Evolutionary conservation across 2,113 vertebrate genomes (phyloP).

Genomic region (Mormyrus iriodes): DNA sequence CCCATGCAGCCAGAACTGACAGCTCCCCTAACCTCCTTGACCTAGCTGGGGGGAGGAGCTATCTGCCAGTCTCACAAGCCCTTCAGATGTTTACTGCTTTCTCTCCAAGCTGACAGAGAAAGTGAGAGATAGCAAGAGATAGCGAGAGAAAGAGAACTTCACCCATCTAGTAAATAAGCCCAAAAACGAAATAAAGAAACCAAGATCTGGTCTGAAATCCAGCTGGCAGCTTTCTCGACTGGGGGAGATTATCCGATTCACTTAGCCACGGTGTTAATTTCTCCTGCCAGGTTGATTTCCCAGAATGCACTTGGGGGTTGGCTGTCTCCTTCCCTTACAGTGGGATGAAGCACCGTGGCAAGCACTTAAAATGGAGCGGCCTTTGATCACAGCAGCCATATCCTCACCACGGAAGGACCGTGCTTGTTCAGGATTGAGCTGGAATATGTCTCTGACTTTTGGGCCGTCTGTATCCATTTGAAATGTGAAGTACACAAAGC

Average conservation of each 20-base stretch:
- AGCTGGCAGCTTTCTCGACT: constrained; percentile 36
- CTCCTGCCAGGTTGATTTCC: constrained; percentile 57
- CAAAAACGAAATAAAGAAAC: constrained; percentile 38
- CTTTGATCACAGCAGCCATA: constrained; percentile 10
- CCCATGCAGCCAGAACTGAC: background rate
- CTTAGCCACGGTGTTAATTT: constrained; percentile 46
- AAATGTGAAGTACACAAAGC: background rate
- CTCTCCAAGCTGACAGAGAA: constrained; percentile 27
- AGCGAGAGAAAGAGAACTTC: constrained; percentile 29
- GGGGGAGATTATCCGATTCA: constrained; percentile 55
- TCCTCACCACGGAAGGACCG: background rate
- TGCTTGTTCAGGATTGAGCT: background rate
- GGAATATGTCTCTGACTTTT: background rate
- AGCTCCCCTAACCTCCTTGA: background rate
- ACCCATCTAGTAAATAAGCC: constrained; percentile 57
- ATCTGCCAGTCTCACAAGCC: background rate
- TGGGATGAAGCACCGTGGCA: background rate
- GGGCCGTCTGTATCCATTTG: constrained; percentile 1
- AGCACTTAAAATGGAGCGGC: background rate
- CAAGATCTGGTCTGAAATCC: constrained; percentile 42
- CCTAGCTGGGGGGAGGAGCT: background rate
- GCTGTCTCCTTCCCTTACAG: constrained; percentile 37
- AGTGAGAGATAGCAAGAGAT: background rate
- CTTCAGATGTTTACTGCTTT: constrained; percentile 26
- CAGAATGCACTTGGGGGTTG: constrained; percentile 56